Evolutionary conservation across 2,113 vertebrate genomes (phyloP).

Genomic region (Cygnus atratus): DNA sequence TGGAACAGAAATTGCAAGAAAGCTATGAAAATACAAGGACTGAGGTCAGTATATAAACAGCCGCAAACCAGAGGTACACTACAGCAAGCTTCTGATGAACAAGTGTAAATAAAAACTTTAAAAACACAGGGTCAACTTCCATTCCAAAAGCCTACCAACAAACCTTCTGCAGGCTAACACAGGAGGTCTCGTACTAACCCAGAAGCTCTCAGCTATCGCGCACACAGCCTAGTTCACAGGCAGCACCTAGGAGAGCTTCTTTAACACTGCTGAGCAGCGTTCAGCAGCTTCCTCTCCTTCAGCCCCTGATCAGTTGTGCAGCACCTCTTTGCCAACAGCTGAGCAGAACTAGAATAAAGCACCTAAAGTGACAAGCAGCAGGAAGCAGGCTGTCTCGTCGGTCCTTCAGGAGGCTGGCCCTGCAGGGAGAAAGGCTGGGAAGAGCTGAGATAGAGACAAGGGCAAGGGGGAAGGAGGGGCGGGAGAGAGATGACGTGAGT

Average conservation of each 20-base stretch:
- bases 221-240: background rate
- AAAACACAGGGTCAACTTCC: background rate
- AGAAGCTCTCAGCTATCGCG: background rate
- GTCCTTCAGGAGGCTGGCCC: background rate
- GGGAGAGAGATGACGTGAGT: background rate
- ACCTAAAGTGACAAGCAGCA: background rate
- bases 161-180: background rate
- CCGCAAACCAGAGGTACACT: background rate
- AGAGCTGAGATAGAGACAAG: background rate
- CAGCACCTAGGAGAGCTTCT: background rate
- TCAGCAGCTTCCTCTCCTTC: background rate
- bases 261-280: background rate
- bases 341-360: slow-evolving; percentile 1
- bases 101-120: background rate
- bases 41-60: background rate
- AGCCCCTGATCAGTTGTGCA: background rate
- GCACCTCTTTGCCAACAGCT: background rate
- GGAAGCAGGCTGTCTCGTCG: background rate
- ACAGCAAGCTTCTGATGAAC: background rate
- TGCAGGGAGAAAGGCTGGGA: background rate
- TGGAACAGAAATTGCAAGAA: background rate
- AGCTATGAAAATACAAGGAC: background rate
- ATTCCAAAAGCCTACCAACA: background rate
- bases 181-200: background rate
- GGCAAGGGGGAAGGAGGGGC: background rate